Evolutionary conservation across 2,113 vertebrate species (phyloP).

Genomic region (Chionis minor): DNA sequence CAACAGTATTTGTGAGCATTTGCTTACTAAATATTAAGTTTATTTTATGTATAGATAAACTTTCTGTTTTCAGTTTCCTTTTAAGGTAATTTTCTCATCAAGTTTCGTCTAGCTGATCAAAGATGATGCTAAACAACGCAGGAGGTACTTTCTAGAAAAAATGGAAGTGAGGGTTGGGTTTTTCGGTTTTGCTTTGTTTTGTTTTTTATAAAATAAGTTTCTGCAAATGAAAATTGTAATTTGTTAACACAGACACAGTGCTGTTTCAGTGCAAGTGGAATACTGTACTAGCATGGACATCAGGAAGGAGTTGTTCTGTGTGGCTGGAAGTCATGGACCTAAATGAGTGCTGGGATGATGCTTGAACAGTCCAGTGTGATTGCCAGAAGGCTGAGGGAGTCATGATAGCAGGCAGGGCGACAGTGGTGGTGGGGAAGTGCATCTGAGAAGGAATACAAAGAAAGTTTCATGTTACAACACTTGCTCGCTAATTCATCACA

Average conservation of each 20-base stretch:
- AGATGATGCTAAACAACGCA: neutral
- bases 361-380: neutral
- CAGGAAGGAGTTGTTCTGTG: neutral
- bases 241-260: neutral
- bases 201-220: neutral
- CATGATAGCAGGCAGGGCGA: rapidly evolving
- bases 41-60: neutral
- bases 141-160: neutral
- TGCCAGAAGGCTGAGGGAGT: neutral
- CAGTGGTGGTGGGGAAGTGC: neutral
- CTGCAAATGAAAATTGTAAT: neutral
- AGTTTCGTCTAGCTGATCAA: neutral
- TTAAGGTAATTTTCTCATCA: neutral
- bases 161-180: rapidly evolving
- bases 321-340: neutral
- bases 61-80: neutral
- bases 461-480: neutral
- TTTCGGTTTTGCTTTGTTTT: neutral
- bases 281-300: neutral
- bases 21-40: neutral
- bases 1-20: neutral
- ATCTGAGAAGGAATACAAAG: neutral
- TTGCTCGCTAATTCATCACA: neutral
- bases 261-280: neutral
- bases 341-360: neutral